Evolutionary conservation across 2,113 vertebrate genomes (phyloP), one percentile per base, ranked within the genome.

Genomic region (Arothron firmamentum): DNA sequence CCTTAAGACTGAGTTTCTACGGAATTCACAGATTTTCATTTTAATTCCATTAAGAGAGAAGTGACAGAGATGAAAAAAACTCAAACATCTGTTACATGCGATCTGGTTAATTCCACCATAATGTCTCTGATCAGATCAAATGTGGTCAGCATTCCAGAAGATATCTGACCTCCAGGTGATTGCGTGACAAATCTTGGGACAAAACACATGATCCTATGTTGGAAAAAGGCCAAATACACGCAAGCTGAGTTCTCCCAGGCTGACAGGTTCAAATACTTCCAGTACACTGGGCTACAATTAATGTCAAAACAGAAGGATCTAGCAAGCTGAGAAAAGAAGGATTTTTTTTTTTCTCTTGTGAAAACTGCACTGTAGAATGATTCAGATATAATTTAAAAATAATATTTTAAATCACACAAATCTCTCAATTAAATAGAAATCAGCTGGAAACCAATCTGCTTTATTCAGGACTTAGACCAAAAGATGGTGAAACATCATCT

Each of bases 151-250:
- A 62, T 70, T 55, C 21, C 41, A 70, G 57, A 62, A 38, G 49
- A 70, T 28, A 9, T 52, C 51, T 67, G 61, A 78, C 60, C 56
- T 59, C 65, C 51, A 66, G 55, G 6, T 16, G 65, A 20, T 5
- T 62, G 58, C 19, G 17, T 56, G 70, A 80, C 67, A 63, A 51
- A 20, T 71, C 52, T 67, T 71, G 15, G 48, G 19, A 43, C 25
- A 46, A 53, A 58, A 56, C 59, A 62, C 48, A 52, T 53, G 50
- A 67, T 62, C n/a, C 55, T 18, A 21, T 11, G 58, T 13, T 34
- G 34, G 55, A 56, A 71, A 70, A 46, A 43, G 54, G 43, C 4
- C 6, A 17, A 69, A 49, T 52, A 53, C 50, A 60, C 34, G 25
- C 34, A 3, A 57, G 67, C 59, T n/a, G 50, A 51, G 42, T 18